Base-by-base conservation (phyloP, 2,888 invertebrate species). In the Ametastegia equiseti region DNA sequence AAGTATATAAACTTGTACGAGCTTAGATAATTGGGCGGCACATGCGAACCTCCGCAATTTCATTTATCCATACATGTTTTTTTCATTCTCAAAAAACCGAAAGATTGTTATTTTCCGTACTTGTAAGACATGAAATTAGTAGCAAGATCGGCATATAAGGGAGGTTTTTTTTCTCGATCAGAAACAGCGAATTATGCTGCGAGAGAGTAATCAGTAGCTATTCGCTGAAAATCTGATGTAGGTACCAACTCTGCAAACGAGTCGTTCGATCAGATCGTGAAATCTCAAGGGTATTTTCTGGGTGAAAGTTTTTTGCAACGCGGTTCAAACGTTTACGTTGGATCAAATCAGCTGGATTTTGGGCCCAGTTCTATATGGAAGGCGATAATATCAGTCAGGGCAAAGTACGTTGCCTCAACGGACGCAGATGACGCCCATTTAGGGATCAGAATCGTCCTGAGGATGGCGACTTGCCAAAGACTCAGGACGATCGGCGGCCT, bases 351-450 rank as follows among this genome's bases (percentile, higher is more conserved):
- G 47, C 71, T 30, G 30, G 42, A 71, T 47, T 30, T 71, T 47
- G 30, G 42, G 45, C 47, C 47, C 71, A 47, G n/a, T n/a, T n/a
- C 45, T 36, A 13, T 1, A 5, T 71, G 23, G 27, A 2, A 47
- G 71, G 30, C 71, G 71, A 71, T 71, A 47, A 47, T 30, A 71
- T 71, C 50, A 50, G 54, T 19, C 19, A 23, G 75, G 54, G 54
- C 36, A 75, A 54, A 75, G 73, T 75, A 75, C 75, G 54, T 75
- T 36, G 54, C 36, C 75, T 75, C 33, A 36, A 54, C 75, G 54
- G 54, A 54, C 75, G 54, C 54, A 75, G 54, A 75, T 75, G 75
- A 75, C 75, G 75, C 54, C 50, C 23, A 75, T 75, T 75, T 75
- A 54, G 54, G 54, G 54, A 75, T 75, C 54, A 75, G 36, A 54